Evolutionary conservation across 1,140 invertebrate species (phyloP), one percentile per base, ranked within the genome.

Genomic region (Rhizoglyphus robini): DNA sequence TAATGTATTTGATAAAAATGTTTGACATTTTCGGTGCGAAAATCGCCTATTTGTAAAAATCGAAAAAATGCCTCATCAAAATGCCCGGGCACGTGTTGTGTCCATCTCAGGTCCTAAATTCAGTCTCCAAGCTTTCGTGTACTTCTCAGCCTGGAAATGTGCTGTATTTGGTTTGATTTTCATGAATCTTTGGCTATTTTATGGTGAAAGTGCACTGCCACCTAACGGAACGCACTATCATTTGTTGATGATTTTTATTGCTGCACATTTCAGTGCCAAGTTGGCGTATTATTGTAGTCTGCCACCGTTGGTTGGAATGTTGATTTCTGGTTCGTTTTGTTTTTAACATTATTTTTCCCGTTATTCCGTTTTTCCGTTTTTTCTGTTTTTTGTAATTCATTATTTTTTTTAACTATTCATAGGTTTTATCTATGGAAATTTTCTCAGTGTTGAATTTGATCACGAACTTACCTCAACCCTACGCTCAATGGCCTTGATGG

Each of bases 371-470:
- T 23, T n/a, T n/a, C n/a, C n/a, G n/a, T n/a, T n/a, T n/a, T n/a
- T n/a, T n/a, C n/a, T n/a, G n/a, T n/a, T n/a, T n/a, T n/a, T n/a
- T n/a, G n/a, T n/a, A n/a, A n/a, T n/a, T n/a, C n/a, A n/a, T n/a
- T n/a, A n/a, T n/a, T n/a, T n/a, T n/a, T n/a, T n/a, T n/a, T n/a
- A n/a, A n/a, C n/a, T n/a, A n/a, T 63, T 66, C 18, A 47, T 34
- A 30, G 63, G 34, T 41, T n/a, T 67, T 0, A 59, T 41, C 31
- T 70, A 65, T 64, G 31, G 31, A 36, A 66, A 51, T 48, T 47
- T 60, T 77, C 93, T 92, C 67, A 93, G 93, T 4, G 79, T 97
- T 70, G 90, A 93, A 72, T 79, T 97, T 68, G 90, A 97, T 75
- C 15, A 27, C 31, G 2, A 20, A 15, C 30, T 51, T 31, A 29